Evolutionary conservation across 2,797 vertebrate species (phyloP), one percentile per base, ranked within the genome.

Genomic region (Danio kyathit): DNA sequence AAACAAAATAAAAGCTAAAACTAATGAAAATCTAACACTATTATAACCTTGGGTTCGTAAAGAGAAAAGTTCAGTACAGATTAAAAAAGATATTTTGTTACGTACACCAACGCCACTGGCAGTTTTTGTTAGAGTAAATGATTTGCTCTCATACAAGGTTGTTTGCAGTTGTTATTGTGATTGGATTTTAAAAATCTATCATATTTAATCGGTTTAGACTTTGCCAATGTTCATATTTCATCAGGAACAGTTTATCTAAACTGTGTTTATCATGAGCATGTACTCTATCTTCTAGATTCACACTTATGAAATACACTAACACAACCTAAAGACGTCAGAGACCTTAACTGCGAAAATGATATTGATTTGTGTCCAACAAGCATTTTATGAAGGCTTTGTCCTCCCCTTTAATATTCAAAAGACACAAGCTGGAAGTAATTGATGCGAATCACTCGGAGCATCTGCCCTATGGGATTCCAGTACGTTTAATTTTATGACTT

Each of bases 401-500:
- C 76, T 54, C 54, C 76, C 64, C 38, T 57, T 29, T 65, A 56
- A 64, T 77, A 49, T 17, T 71, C 21, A 78, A 65, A 70, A 46
- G 77, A 49, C 44, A 66, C 64, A 59, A 16, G 63, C 51, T 79
- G 51, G 49, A 80, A 74, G 44, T 19, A 76, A 83, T 17, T 41
- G 70, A 61, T 65, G 84, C 6, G 71, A 85, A 87, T 79, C 57
- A 69, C 59, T 64, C 52, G 11, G 43, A 66, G 70, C 7, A 83
- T 80, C 79, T 75, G 41, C 44, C 63, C 49, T 57, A 64, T 51
- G 70, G 72, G 74, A 85, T 87, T 74, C 48, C 0, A 56, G 66
- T 84, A 52, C 75, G 80, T 81, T 86, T 63, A n/a, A 51, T 73
- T 80, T 83, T 51, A 75, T 63, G 56, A 86, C 44, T 65, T 43